A percentile compares a stretch with the other conserved stretches of the same genome.
These are phyloP conservation scores for Colius striatus DNA, from an alignment of 2,113 vertebrate species.

Conservation along the genomic window DNA sequence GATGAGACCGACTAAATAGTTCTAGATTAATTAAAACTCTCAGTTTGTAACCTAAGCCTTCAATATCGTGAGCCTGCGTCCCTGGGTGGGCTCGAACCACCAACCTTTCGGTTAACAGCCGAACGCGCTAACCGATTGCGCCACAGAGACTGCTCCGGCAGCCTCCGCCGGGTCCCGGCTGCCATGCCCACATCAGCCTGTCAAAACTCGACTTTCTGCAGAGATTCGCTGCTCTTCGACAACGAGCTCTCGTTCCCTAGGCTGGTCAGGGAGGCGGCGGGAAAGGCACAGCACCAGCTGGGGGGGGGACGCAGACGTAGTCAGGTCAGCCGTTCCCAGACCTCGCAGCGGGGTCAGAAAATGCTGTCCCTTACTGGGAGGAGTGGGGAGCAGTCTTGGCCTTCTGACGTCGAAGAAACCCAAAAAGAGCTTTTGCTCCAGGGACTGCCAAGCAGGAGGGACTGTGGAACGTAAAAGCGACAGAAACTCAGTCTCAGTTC, in stretches of 20 bases:
- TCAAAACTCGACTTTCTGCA: too few species aligned
- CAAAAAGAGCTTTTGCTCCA: background rate
- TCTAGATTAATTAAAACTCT: background rate
- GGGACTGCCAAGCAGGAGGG: background rate
- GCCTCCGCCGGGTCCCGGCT: too few species aligned
- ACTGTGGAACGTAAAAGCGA: background rate
- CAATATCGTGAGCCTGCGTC: background rate
- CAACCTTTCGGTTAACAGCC: conserved; percentile 77
- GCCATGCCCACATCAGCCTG: too few species aligned
- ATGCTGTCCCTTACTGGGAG: background rate
- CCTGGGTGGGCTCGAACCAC: conserved; percentile 78
- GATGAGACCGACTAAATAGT: background rate
- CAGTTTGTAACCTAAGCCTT: too few species aligned
- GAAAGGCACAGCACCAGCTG: too few species aligned
- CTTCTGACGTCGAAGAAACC: fast-evolving
- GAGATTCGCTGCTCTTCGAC: too few species aligned
- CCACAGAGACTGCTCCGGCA: conserved; percentile 37
- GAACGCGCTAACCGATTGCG: conserved; percentile 72
- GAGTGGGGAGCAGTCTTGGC: background rate
- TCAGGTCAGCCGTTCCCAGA: background rate
- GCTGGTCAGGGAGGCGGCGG: too few species aligned
- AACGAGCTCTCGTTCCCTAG: too few species aligned
- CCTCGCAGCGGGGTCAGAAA: background rate
- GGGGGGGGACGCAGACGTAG: too few species aligned
- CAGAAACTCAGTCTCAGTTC: background rate